phyloP scores from a whole-genome alignment of 2,888 invertebrate species.

The Volucella bombylans region DNA sequence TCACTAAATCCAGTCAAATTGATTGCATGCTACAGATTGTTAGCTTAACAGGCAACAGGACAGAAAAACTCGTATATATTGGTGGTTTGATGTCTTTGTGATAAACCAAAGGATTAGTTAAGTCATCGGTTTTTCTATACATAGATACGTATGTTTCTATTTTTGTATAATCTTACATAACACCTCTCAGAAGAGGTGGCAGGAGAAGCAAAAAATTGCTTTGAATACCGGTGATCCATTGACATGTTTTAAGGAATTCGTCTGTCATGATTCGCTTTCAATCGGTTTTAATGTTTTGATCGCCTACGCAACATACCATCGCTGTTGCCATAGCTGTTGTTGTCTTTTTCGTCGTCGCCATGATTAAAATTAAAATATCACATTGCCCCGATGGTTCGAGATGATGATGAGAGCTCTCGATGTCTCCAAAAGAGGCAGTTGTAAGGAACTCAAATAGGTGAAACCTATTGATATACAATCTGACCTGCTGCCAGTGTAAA shows the following conservation, averaged over 20 bases:
- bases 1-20: conserved; percentile 72
- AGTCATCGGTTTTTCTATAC: conserved; percentile 58
- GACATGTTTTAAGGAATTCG: conserved; percentile 65
- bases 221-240: conserved; percentile 50
- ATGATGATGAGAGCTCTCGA: conserved; percentile 62
- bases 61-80: conserved; percentile 61
- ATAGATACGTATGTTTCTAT: conserved; percentile 24
- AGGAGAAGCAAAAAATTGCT: conserved; percentile 13
- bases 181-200: conserved; percentile 29
- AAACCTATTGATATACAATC: conserved; percentile 64
- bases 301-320: conserved; percentile 15
- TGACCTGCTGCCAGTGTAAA: conserved; percentile 63
- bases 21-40: conserved; percentile 73
- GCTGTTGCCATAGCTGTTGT: conserved; percentile 2
- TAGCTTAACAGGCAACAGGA: conserved; percentile 66
- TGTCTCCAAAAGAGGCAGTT: conserved; percentile 65
- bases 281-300: conserved; percentile 28
- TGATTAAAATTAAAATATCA: conserved; percentile 71
- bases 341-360: background rate
- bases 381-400: conserved; percentile 42
- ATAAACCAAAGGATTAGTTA: conserved; percentile 72
- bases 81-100: conserved; percentile 66
- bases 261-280: conserved; percentile 40
- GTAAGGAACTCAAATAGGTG: conserved; percentile 50
- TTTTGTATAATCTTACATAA: conserved; percentile 51